Base-by-base conservation (phyloP, 2,113 vertebrate species). In the Trachemys scripta region DNA sequence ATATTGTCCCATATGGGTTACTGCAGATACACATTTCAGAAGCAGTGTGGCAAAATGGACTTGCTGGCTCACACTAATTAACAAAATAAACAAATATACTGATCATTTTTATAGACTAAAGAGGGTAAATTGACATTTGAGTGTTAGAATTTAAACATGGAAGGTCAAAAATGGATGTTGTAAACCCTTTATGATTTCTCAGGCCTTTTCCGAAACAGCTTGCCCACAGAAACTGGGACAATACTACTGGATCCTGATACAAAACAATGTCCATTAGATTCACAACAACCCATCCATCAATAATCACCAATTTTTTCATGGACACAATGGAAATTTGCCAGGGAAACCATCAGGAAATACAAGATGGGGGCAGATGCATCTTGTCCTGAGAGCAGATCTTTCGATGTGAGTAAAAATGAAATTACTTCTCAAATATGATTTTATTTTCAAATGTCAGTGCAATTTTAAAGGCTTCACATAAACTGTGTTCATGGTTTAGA, bases 271-370 rank as follows among this genome's bases (percentile, higher is more conserved):
- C 19, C 35, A 72, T 25, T 76, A 12, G 11, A 76, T 42, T 27
- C 50, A 12, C 10, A 19, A 3, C 19, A 10, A 57, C 50, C 2
- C 25, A 10, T 8, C 27, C 29, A 24, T 17, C 50, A 17, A 12
- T 17, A 38, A 12, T 13, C 51, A 6, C 35, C 27, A 9, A 6
- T 50, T 50, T 22, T 38, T 0, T 4, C 79, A 35, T 0, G 13
- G 31, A 27, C 35, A 27, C 9, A 59, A 27, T 1, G 0, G 35
- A 76, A 47, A 27, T 3, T 16, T 31, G 3, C 29, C 8, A 14
- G 47, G 4, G 3, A 45, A 76, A 10, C 2, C 29, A 13, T 10
- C 10, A 31, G 76, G 22, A 80, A 8, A 11, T 10, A 2, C 49
- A 50, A 1, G 3, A 29, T 57, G 2, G 4, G 10, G 7, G 5